phyloP scores from a whole-genome alignment of 2,888 invertebrate species.

The Temnothorax unifasciatus region DNA sequence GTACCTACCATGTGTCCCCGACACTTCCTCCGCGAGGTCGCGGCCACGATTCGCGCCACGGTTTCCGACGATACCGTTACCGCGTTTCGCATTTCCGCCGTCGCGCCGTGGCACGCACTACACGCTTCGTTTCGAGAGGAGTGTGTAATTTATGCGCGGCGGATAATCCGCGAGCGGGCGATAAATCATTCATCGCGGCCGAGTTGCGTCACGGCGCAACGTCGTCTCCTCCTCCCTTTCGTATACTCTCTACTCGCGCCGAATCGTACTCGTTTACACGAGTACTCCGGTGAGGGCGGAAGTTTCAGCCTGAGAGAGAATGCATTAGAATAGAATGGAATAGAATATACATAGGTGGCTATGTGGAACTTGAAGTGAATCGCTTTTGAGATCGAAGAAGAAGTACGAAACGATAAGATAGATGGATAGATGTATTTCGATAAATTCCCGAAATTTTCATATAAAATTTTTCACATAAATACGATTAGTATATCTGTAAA shows the following conservation, averaged over 20 bases:
- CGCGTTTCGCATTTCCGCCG: constrained; percentile 49
- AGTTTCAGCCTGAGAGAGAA: constrained; percentile 43
- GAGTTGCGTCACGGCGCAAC: constrained; percentile 37
- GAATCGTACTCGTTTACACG: constrained; percentile 49
- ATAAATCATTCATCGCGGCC: constrained; percentile 53
- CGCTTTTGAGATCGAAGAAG: background rate
- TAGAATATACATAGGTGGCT: background rate
- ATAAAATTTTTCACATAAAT: background rate
- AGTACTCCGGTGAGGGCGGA: constrained; percentile 41
- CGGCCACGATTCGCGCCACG: constrained; percentile 45
- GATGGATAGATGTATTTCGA: constrained; percentile 5
- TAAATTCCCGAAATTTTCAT: background rate
- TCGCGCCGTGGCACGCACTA: constrained; percentile 23
- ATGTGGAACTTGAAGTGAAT: constrained; percentile 31
- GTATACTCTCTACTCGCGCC: constrained; percentile 10
- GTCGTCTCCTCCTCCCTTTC: background rate
- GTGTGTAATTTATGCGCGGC: constrained; percentile 51
- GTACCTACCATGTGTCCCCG: background rate
- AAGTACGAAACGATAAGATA: background rate
- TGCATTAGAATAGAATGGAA: constrained; percentile 49
- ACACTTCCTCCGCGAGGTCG: constrained; percentile 37
- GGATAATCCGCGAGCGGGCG: constrained; percentile 47
- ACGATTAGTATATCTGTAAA: background rate
- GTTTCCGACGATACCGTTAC: constrained; percentile 54
- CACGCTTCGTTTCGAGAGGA: constrained; percentile 8